Percentiles rank a stretch among this genome's conserved stretches.
These are phyloP conservation scores for Ranitomeya imitator DNA, from an alignment of 2,113 vertebrate genomes.

Conservation along the genomic window DNA sequence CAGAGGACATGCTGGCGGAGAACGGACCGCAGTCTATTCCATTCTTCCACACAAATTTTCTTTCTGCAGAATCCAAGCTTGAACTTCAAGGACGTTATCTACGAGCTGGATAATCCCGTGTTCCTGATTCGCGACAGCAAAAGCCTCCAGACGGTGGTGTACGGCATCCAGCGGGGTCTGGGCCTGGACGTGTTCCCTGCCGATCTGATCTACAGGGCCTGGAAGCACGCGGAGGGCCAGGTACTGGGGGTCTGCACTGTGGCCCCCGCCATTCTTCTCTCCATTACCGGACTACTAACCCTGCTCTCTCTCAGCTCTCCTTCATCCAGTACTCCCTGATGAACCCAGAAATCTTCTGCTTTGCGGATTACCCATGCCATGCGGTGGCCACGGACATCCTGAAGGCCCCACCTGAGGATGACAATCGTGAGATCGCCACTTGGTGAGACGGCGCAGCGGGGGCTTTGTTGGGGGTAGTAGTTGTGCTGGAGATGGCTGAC, in stretches of 20 bases:
- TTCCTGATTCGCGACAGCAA: constrained; percentile 97
- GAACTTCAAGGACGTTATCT: constrained; percentile 98
- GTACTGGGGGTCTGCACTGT: constrained; percentile 64
- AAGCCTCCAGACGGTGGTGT: constrained; percentile 95
- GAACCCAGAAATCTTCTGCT: constrained; percentile 97
- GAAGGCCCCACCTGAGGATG: constrained; percentile 98
- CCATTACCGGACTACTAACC: background rate
- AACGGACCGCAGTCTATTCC: background rate
- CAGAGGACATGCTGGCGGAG: too few species aligned
- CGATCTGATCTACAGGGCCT: constrained; percentile 95
- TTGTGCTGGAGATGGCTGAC: background rate
- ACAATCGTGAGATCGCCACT: constrained; percentile 97
- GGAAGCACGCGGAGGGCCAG: constrained; percentile 98
- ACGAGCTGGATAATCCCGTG: constrained; percentile 93
- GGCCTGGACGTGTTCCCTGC: constrained; percentile 97
- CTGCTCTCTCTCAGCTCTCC: constrained; percentile 80
- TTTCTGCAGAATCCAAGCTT: constrained; percentile 86
- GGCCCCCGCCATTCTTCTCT: too few species aligned
- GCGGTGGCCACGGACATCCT: constrained; percentile 95
- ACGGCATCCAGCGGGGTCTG: constrained; percentile 92
- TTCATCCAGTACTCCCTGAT: constrained; percentile 98
- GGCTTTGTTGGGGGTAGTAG: too few species aligned
- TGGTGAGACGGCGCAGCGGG: constrained; percentile 76
- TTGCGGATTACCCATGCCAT: constrained; percentile 96
- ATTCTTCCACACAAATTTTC: background rate